Percentiles rank a stretch among this genome's conserved stretches.
These are phyloP conservation scores for Drosophila ambigua DNA, from an alignment of 1,140 invertebrate genomes.

Conservation along the genomic window DNA sequence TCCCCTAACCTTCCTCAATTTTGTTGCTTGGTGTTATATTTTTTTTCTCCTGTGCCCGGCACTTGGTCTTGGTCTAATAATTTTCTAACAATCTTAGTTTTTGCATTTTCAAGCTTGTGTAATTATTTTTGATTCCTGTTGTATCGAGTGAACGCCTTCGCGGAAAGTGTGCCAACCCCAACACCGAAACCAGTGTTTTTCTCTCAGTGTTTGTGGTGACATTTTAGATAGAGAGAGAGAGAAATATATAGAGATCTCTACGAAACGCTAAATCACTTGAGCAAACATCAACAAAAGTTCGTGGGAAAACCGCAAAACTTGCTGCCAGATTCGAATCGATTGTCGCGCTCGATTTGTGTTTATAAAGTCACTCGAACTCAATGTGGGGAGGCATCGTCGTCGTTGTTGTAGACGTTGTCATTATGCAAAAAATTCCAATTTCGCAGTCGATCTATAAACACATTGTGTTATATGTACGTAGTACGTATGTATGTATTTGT, in stretches of 20 bases:
- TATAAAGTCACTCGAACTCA: not conserved
- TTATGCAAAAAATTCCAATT: conserved; percentile 46
- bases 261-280: conserved; percentile 54
- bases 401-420: conserved; percentile 18
- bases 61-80: conserved; percentile 55
- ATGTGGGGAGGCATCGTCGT: conserved; percentile 10
- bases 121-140: conserved; percentile 20
- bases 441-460: conserved; percentile 28
- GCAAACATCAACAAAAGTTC: conserved; percentile 38
- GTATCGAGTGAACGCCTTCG: not conserved
- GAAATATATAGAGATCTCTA: conserved; percentile 11
- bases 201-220: conserved; percentile 41
- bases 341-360: conserved; percentile 14
- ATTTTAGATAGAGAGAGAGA: not conserved
- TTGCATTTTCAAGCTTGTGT: conserved; percentile 1
- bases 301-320: conserved; percentile 63
- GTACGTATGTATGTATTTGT: too few relatives aligned
- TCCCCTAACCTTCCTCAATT: too few relatives aligned
- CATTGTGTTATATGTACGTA: not conserved
- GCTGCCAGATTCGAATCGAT: conserved; percentile 37
- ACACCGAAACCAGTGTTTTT: conserved; percentile 12
- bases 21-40: conserved; percentile 15
- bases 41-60: not conserved
- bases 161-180: conserved; percentile 14
- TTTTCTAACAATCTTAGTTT: conserved; percentile 25